These are phyloP conservation scores for Lysandra coridon DNA, from an alignment of 2,888 invertebrate species.

Conservation along the genomic window DNA sequence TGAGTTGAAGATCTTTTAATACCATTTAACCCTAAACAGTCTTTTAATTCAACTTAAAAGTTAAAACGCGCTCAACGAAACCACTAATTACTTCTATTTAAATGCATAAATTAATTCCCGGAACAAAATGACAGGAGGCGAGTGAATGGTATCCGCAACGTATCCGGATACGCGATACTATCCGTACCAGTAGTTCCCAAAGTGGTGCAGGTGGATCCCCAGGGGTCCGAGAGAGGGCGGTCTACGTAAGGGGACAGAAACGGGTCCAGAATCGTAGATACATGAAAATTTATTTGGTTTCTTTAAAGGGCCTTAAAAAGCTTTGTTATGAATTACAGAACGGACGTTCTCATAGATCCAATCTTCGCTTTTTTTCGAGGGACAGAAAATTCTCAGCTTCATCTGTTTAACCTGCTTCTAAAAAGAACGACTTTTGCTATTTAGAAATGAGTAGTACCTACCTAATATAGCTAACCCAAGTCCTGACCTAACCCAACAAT, in stretches of 20 bases:
- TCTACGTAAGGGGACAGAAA: too few relatives aligned
- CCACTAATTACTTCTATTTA: conserved; percentile 16
- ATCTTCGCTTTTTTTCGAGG: too few relatives aligned
- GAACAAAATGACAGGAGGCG: conserved; percentile 41
- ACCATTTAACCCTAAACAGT: neutral
- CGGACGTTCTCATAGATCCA: too few relatives aligned
- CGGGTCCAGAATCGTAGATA: neutral
- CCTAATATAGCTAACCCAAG: too few relatives aligned
- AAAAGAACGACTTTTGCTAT: too few relatives aligned
- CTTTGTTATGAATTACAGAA: too few relatives aligned
- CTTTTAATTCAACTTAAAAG: conserved; percentile 21
- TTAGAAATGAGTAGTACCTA: too few relatives aligned
- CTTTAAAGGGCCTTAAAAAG: neutral
- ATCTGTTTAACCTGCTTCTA: too few relatives aligned
- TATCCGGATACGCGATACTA: conserved; percentile 35
- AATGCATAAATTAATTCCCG: conserved; percentile 18
- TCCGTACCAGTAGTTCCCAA: conserved; percentile 32
- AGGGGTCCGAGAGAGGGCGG: neutral
- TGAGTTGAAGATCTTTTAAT: neutral
- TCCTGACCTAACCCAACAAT: too few relatives aligned
- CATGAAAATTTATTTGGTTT: neutral
- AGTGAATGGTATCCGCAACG: conserved; percentile 39
- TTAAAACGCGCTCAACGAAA: neutral
- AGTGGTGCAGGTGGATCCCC: neutral
- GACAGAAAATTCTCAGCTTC: too few relatives aligned